phyloP scores from a whole-genome alignment of 1,140 invertebrate species.

The Pseudomyrmex dendroicus region DNA sequence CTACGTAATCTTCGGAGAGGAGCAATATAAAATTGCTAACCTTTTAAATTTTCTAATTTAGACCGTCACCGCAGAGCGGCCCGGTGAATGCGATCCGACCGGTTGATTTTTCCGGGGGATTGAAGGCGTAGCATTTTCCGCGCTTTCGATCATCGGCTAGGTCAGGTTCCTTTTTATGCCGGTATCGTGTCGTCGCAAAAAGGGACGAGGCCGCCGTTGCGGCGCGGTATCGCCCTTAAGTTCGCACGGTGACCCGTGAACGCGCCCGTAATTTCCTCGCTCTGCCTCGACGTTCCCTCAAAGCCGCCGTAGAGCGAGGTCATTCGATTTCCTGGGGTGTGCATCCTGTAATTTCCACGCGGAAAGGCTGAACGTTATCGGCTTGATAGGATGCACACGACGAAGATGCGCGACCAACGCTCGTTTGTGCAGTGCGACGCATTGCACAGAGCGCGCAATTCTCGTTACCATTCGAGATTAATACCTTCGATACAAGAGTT shows the following conservation, averaged over 20 bases:
- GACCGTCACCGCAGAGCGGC: neutral
- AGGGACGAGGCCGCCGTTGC: neutral
- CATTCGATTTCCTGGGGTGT: conserved; percentile 59
- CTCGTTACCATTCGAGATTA: conserved; percentile 54
- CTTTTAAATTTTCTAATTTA: neutral
- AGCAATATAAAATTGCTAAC: neutral
- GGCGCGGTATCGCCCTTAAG: conserved; percentile 44
- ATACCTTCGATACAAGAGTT: neutral
- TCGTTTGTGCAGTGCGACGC: neutral
- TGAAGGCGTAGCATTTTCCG: conserved; percentile 21
- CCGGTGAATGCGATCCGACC: neutral
- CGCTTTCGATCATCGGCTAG: neutral
- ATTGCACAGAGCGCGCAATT: neutral
- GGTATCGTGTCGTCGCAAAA: conserved; percentile 25
- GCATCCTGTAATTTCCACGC: conserved; percentile 57
- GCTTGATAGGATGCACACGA: conserved; percentile 35
- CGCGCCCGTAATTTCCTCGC: conserved; percentile 54
- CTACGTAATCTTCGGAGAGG: neutral
- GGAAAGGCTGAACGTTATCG: conserved; percentile 57
- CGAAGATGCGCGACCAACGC: conserved; percentile 51
- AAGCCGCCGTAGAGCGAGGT: conserved; percentile 45
- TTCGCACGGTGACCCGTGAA: conserved; percentile 54
- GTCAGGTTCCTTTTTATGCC: conserved; percentile 27
- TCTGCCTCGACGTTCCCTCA: conserved; percentile 28
- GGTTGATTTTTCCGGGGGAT: neutral